Evolutionary conservation across 2,113 vertebrate species (phyloP), one percentile per base, ranked within the genome.

Genomic region (Xiphophorus hellerii): DNA sequence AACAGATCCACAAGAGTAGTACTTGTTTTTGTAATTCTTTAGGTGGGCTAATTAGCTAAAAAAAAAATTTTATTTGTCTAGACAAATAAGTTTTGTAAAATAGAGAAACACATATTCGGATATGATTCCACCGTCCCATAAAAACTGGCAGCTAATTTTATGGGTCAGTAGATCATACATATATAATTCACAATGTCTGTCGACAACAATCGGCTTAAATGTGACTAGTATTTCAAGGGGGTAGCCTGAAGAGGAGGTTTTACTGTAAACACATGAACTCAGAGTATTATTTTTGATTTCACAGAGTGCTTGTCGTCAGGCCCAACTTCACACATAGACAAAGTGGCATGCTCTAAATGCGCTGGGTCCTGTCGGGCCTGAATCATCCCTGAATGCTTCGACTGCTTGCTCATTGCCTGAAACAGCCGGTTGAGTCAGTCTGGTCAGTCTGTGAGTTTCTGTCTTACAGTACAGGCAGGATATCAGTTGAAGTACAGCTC

Each of bases 401-500:
- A 92, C 85, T 28, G 51, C 66, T 80, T 66, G 78, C 76, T 90
- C 73, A 67, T 72, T 67, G 76, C 81, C 88, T 90, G 69, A 81
- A 86, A 84, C 71, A 79, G 86, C 51, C 51, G 22, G 51, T 86
- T 44, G 3, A 63, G 69, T 86, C 39, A 60, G 78, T 81, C 35
- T 44, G 37, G 72, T 74, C 67, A 71, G 81, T 76, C 68, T 58
- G 28, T 35, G 72, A 71, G 81, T 76, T 66, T 64, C n/a, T 35
- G 72, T 69, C 44, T 8, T 60, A 64, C 12, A 64, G 79, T 76
- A 54, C 22, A 29, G 87, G 89, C 72, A n/a, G 78, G 78, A 73
- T 33, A 81, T 91, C 83, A 94, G 84, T 94, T 94, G 78, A 99
- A 98, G 89, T 98, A 98, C 42, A 99, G 96, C 76, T 99, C 98